These are phyloP conservation scores for Melanocharis versteri DNA, from an alignment of 2,113 vertebrate species.

Conservation along the genomic window DNA sequence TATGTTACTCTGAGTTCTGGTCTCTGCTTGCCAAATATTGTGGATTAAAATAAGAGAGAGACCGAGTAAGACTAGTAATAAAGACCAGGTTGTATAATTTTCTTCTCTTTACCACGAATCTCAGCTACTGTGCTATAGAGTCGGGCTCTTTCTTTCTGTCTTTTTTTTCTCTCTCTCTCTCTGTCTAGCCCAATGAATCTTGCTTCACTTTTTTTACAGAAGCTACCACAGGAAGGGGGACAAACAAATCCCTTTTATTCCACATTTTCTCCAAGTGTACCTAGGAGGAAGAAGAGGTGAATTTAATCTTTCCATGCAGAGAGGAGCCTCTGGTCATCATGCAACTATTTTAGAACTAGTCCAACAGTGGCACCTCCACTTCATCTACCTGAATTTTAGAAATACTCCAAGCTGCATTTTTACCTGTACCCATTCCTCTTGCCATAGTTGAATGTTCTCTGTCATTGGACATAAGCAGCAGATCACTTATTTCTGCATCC, in stretches of 20 bases:
- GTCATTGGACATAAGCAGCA: background rate
- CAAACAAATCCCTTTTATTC: background rate
- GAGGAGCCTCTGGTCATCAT: background rate
- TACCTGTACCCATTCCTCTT: background rate
- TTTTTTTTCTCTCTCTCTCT: background rate
- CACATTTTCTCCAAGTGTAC: background rate
- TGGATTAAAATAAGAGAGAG: background rate
- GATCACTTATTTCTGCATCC: background rate
- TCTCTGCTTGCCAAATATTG: background rate
- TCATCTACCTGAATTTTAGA: background rate
- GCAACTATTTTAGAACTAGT: background rate
- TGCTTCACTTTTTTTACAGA: background rate
- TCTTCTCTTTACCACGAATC: background rate
- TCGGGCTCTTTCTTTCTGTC: background rate
- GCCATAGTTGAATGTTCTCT: background rate
- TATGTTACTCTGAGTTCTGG: background rate
- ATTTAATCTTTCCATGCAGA: background rate
- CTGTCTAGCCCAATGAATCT: background rate
- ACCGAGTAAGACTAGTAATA: background rate
- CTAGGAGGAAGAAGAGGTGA: background rate
- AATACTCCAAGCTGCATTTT: background rate
- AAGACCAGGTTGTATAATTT: background rate
- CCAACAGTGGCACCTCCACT: background rate
- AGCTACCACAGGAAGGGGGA: background rate
- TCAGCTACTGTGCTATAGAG: background rate